phyloP scores from a whole-genome alignment of 1,140 invertebrate genomes.

The Eufriesea mexicana region DNA sequence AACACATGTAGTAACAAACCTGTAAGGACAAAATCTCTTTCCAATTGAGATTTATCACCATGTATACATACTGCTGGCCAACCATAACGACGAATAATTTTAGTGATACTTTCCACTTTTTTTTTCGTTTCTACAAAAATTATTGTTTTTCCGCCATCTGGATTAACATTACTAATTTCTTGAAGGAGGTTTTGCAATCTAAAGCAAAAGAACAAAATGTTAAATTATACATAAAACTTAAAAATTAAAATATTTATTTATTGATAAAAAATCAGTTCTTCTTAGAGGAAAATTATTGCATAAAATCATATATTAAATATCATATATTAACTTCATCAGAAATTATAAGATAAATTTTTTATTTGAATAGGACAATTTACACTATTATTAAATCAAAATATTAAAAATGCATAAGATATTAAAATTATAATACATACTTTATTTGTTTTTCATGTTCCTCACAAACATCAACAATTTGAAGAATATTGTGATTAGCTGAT shows the following conservation, averaged over 20 bases:
- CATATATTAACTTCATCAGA: conserved; percentile 75
- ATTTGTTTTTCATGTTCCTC: conserved; percentile 94
- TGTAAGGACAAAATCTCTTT: conserved; percentile 96
- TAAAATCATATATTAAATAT: conserved; percentile 71
- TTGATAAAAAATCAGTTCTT: conserved; percentile 84
- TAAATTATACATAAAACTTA: conserved; percentile 28
- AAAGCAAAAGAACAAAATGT: conserved; percentile 64
- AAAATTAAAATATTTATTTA: background rate
- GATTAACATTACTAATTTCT: conserved; percentile 93
- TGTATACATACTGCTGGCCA: conserved; percentile 97
- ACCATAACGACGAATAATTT: conserved; percentile 94
- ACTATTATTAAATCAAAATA: conserved; percentile 21
- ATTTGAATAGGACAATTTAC: background rate
- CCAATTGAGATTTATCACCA: conserved; percentile 98
- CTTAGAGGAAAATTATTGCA: conserved; percentile 84
- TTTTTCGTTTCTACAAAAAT: conserved; percentile 99
- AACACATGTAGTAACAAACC: conserved; percentile 78
- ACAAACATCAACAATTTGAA: conserved; percentile 98
- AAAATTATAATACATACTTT: conserved; percentile 82
- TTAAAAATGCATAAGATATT: conserved; percentile 56
- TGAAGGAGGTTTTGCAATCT: conserved; percentile 93
- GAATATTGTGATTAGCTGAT: conserved; percentile 98
- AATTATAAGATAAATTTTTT: background rate
- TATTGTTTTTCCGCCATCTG: conserved; percentile 95
- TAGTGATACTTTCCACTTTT: conserved; percentile 96